Percentiles rank a stretch among this genome's conserved stretches.
Evolutionary conservation across 2,797 vertebrate genomes (phyloP).

Genomic region (Silurus lanzhouensis): DNA sequence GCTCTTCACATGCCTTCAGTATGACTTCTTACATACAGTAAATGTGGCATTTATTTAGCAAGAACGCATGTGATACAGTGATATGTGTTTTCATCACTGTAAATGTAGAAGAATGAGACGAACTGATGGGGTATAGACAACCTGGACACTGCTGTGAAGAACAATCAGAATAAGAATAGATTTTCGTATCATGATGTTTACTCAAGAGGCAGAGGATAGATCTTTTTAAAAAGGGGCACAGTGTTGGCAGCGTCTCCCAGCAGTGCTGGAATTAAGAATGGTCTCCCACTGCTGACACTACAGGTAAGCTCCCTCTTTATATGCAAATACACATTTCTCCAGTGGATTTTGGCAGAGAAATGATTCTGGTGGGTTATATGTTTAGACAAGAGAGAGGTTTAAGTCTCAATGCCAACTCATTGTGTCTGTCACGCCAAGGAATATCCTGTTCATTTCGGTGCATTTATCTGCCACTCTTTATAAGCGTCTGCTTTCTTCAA

Average conservation of each 20-base stretch:
- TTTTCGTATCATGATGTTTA: background rate
- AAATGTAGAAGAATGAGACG: background rate
- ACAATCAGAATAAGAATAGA: background rate
- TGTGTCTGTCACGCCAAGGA: background rate
- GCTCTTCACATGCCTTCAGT: background rate
- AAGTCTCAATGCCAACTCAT: constrained; percentile 27
- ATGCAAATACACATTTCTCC: constrained; percentile 61
- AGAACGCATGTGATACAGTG: background rate
- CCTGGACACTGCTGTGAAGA: background rate
- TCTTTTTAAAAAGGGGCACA: background rate
- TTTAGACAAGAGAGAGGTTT: constrained; percentile 57
- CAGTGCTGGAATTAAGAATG: constrained; percentile 2
- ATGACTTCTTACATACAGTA: background rate
- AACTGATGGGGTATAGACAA: background rate
- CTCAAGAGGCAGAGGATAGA: constrained; percentile 9
- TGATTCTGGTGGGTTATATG: constrained; percentile 52
- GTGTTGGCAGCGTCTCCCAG: background rate
- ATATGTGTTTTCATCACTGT: background rate
- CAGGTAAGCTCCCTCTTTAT: constrained; percentile 38
- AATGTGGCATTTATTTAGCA: background rate
- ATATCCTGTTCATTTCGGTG: constrained; percentile 1
- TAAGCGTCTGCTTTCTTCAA: constrained; percentile 13
- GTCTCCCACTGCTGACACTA: constrained; percentile 20
- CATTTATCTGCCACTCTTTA: constrained; percentile 37
- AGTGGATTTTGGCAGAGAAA: constrained; percentile 48